Evolutionary conservation across 2,113 vertebrate genomes (phyloP), one percentile per base, ranked within the genome.

Genomic region (Alethe diademata): DNA sequence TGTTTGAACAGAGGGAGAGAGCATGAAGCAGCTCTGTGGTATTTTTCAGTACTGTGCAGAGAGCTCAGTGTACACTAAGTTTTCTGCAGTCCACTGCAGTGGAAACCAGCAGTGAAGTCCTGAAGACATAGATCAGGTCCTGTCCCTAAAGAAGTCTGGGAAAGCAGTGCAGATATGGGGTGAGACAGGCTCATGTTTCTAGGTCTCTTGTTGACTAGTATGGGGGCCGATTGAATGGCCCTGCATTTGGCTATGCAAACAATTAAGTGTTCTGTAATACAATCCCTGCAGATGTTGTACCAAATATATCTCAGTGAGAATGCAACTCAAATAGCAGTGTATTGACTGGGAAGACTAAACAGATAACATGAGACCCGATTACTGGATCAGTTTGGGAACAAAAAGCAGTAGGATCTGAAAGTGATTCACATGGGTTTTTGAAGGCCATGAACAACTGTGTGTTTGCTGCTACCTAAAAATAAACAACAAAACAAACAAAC

Each of bases 201-300:
- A 58, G 50, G 22, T 54, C 18, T 51, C 33, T 47, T 86, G 61
- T 93, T 89, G 79, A 35, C 62, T 87, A 89, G 18, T 22, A 26
- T 18, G 51, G 19, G 51, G 43, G 8, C 73, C 14, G 29, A 89
- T 56, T 82, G 89, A 60, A 79, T 40, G 75, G 87, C 76, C 66
- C 36, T 87, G 64, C 47, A 1, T 86, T 95, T 72, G 58, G n/a
- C 50, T 71, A 80, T 22, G 62, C 42, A 92, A 96, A 90, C 85
- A 79, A 85, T 92, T 90, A 72, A 78, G 29, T 80, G 66, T 72
- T 90, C 79, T 82, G 92, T 85, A 96, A 97, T 36, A 43, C 36
- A 83, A 92, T 96, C 76, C 58, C n/a, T 80, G 76, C 7, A 31
- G 86, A 94, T 51, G 56, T 66, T 74, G 62, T 67, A 87, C 89